Conservation (phyloP, 2,113 vertebrate species). For the Lichenostomus cassidix region DNA sequence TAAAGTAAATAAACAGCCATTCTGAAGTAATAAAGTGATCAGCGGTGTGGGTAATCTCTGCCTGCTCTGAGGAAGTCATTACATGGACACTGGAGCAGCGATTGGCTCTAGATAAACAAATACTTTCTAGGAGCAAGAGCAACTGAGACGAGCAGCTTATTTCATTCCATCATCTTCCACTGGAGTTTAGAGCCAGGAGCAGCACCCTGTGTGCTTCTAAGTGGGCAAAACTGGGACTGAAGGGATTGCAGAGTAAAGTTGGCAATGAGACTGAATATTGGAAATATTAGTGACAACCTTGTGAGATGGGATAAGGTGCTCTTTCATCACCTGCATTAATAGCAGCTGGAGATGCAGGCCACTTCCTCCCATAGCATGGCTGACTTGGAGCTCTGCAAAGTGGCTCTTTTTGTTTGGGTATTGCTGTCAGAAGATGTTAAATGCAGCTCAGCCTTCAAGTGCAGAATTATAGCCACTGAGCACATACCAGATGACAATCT, state of each 20-base stretch:
- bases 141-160: conserved; percentile 5
- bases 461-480: neutral
- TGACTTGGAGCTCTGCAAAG: neutral
- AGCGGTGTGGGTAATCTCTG: conserved; percentile 70
- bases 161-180: conserved; percentile 32
- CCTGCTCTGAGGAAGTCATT: conserved; percentile 67
- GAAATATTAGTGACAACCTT: neutral
- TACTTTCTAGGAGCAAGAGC: conserved; percentile 47
- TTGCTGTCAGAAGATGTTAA: neutral
- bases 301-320: neutral
- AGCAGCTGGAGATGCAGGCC: neutral
- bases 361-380: neutral
- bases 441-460: neutral
- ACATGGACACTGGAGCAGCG: conserved; percentile 35
- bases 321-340: neutral
- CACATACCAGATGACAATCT: neutral
- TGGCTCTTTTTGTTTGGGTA: neutral
- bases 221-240: neutral
- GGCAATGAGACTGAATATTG: neutral
- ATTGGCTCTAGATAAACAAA: conserved; percentile 68
- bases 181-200: conserved; percentile 8
- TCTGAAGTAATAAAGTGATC: conserved; percentile 76
- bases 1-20: conserved; percentile 75
- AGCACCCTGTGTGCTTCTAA: neutral
- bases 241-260: neutral